Percentiles rank a stretch among this genome's conserved stretches.
Conservation (phyloP, 1,140 invertebrate genomes). For the Drosophila aff. region DNA sequence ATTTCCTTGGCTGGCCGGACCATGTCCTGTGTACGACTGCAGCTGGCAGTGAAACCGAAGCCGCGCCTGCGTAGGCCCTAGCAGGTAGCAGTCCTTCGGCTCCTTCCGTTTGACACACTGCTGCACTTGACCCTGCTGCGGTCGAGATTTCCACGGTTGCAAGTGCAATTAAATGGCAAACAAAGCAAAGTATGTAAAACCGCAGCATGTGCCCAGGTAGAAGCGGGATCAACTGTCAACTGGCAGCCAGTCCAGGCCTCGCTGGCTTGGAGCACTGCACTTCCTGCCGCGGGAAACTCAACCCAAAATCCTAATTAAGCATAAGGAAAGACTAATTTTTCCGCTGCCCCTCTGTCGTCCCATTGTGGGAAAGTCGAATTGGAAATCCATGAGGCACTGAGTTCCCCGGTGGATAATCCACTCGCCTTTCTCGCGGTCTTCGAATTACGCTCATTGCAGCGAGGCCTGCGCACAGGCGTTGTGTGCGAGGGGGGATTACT, state of each 20-base stretch:
- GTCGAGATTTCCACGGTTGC: constrained; percentile 68
- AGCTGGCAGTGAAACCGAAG: constrained; percentile 56
- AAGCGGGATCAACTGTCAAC: constrained; percentile 50
- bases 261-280: constrained; percentile 42
- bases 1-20: constrained; percentile 16
- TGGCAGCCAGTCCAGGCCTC: constrained; percentile 9
- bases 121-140: constrained; percentile 65
- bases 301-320: constrained; percentile 69
- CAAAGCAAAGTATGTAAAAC: constrained; percentile 44
- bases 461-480: constrained; percentile 62
- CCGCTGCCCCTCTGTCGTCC: neutral
- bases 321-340: constrained; percentile 72
- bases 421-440: constrained; percentile 73
- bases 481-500: constrained; percentile 16
- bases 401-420: constrained; percentile 53
- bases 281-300: constrained; percentile 59
- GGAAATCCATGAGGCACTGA: constrained; percentile 46
- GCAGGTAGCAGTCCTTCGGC: constrained; percentile 42
- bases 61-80: constrained; percentile 26
- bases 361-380: constrained; percentile 74
- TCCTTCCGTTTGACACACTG: constrained; percentile 27
- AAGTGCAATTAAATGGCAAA: constrained; percentile 66
- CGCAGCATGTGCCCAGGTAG: constrained; percentile 73
- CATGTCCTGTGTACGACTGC: constrained; percentile 37
- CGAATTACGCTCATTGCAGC: constrained; percentile 68